These are phyloP conservation scores for Babyrousa celebensis DNA, from an alignment of 2,797 vertebrate genomes.

Conservation along the genomic window DNA sequence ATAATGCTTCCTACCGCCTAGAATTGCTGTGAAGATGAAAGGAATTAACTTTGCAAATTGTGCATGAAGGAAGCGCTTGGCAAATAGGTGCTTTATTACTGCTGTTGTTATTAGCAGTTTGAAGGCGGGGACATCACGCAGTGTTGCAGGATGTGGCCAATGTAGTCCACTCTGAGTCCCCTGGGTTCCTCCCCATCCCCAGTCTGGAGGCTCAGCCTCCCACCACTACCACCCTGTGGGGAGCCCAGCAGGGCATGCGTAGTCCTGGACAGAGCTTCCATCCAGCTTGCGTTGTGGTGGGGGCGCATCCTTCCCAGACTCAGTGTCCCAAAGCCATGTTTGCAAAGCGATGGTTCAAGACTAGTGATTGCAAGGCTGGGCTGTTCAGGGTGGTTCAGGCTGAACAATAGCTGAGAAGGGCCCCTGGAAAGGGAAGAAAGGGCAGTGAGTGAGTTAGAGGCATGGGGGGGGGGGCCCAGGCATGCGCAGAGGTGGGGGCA, in stretches of 20 bases:
- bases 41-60: not conserved
- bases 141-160: too few relatives aligned
- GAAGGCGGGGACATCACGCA: not conserved
- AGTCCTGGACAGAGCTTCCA: not conserved
- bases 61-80: not conserved
- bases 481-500: not conserved
- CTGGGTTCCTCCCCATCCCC: not conserved
- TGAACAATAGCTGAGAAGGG: conserved; percentile 2
- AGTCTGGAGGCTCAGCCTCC: not conserved
- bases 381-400: not conserved
- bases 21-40: not conserved
- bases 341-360: not conserved
- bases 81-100: not conserved
- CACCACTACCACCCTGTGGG: not conserved
- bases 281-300: not conserved
- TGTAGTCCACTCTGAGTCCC: not conserved
- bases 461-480: accelerated
- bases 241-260: not conserved
- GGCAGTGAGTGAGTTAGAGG: not conserved
- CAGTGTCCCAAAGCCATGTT: not conserved
- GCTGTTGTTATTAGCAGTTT: not conserved
- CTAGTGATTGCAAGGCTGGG: not conserved
- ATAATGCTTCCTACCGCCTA: not conserved
- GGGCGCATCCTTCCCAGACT: not conserved
- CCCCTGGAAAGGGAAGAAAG: not conserved